Base-by-base conservation (phyloP, 2,113 vertebrate genomes). In the Xenus cinereus region DNA sequence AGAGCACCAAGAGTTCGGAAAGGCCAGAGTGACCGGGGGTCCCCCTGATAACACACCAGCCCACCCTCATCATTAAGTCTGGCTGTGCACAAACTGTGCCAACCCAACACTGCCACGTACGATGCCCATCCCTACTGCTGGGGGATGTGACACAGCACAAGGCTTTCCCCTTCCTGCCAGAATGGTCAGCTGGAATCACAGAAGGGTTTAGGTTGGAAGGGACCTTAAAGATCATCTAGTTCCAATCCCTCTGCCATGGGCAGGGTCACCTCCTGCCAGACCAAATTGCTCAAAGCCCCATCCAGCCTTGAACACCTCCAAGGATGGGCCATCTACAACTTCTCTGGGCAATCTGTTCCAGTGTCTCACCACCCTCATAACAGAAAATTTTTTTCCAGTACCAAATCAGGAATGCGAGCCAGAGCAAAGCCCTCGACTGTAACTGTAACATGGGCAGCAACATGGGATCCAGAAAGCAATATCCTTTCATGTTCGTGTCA, bases 31-130 rank as follows among this genome's bases (percentile, higher is more conserved):
- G 74, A 43, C 26, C 4, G 14, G 32, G 18, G 46, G 0, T 94
- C 14, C 20, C 19, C 26, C 21, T 3, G 1, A 20, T 32, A 69
- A 69, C 17, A 13, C 35, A 77, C 14, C 87, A 72, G 51, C 43
- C 50, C 45, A 32, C 33, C 64, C 12, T 77, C 48, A 19, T 16
- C 26, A 0, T 5, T 51, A 10, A 2, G 2, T 46, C 63, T 46
- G 43, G 32, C 37, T 26, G 22, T 43, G 27, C 37, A 23, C 15
- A 43, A 56, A 10, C 17, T 3, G 0, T 2, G 1, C 6, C 56
- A 67, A 9, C 33, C 10, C 8, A 5, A 5, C 8, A 1, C 17
- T 51, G 59, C 26, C 39, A 22, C 0, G 0, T 11, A 7, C 1
- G 1, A 12, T 62, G 41, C 43, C 51, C 53, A 13, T 4, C n/a